Evolutionary conservation across 2,888 invertebrate genomes (phyloP).

Genomic region (Acronicta aceris): DNA sequence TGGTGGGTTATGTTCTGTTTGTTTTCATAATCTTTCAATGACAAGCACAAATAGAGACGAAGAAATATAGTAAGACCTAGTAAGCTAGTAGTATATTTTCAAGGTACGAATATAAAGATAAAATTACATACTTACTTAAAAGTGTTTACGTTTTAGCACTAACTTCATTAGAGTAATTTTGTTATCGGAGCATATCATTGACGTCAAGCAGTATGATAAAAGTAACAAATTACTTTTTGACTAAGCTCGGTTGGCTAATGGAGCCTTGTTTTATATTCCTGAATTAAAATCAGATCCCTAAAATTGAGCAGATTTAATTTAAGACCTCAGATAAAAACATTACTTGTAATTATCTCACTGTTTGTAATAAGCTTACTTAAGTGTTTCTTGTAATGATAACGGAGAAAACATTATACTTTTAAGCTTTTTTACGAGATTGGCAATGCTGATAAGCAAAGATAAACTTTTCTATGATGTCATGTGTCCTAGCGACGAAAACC

Average conservation of each 20-base stretch:
- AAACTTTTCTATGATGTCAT: constrained; percentile 12
- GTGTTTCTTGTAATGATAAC: constrained; percentile 11
- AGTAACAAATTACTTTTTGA: constrained; percentile 44
- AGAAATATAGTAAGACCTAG: constrained; percentile 13
- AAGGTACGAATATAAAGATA: constrained; percentile 34
- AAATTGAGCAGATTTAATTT: constrained; percentile 18
- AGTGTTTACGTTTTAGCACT: constrained; percentile 28
- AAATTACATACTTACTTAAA: constrained; percentile 14
- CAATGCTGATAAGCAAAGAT: constrained; percentile 23
- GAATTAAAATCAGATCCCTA: constrained; percentile 17
- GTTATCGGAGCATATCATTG: constrained; percentile 51
- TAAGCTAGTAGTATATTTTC: constrained; percentile 27
- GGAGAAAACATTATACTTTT: constrained; percentile 12
- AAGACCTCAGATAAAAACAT: constrained; percentile 26
- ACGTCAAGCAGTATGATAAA: constrained; percentile 50
- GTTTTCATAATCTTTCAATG: constrained; percentile 1
- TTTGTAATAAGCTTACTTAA: background rate
- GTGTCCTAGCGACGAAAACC: background rate
- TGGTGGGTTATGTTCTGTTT: background rate
- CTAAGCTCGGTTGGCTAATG: constrained; percentile 36
- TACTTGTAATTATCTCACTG: constrained; percentile 26
- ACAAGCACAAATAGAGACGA: constrained; percentile 10
- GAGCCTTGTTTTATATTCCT: constrained; percentile 30
- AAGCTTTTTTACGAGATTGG: constrained; percentile 30
- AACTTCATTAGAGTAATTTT: constrained; percentile 19